Evolutionary conservation across 2,888 invertebrate species (phyloP), one percentile per base, ranked within the genome.

Genomic region (Agapetus fuscipes): DNA sequence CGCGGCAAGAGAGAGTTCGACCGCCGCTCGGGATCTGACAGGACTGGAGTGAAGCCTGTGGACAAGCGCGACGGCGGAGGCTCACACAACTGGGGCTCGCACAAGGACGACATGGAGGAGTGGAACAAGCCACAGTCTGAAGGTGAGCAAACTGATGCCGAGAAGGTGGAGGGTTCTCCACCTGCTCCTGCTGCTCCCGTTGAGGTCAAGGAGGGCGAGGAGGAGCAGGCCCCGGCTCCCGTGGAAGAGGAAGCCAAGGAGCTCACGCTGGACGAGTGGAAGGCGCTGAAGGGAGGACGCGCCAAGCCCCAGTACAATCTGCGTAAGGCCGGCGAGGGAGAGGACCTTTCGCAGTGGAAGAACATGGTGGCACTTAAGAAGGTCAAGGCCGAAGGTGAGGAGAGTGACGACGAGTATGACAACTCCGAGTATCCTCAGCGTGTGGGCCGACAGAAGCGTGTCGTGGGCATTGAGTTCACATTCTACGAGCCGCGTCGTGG

Each of bases 51-150:
- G 49, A 94, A 94, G 67, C 78, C 91, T 48, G 78, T 89, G 53
- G 94, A 94, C 63, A 95, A 95, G 69, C 83, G 88, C 51, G 93
- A 95, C 55, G 95, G 94, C 53, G 86, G 80, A 61, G 95, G 94
- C 50, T 83, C 91, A 51, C 89, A 90, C 64, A 95, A 95, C 71
- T 95, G 95, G 94, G 94, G 94, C 53, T 87, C 86, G 49, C 78
- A 87, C 54, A 87, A 87, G 66, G 93, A 94, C 62, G 88, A 91
- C 53, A 78, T 91, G 54, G 89, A 69, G 36, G 69, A 69, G 38
- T 52, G 69, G 49, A 68, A 68, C 55, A 68, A 67, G 55, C 66
- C 67, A 15, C 66, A 66, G 9, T 66, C 67, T 5, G 69, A 69
- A 46, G 66, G 64, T 16, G 71, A 66, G 36, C 69, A 69, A 14